Base-by-base conservation (phyloP, 2,888 invertebrate genomes). In the Acronicta psi region DNA sequence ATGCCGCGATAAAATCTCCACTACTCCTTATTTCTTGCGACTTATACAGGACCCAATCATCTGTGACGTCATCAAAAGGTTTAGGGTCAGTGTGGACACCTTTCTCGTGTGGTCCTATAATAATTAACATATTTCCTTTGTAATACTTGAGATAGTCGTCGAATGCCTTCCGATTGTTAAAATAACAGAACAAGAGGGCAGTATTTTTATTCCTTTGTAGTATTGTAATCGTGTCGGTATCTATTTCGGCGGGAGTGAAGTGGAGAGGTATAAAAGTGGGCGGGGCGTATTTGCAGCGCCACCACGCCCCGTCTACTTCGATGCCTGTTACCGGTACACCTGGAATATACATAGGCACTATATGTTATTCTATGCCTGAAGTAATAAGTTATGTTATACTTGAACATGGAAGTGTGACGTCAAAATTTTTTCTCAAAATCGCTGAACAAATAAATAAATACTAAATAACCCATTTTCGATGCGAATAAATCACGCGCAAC, bases 221-320 rank as follows among this genome's bases (percentile, higher is more conserved):
- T 50, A 95, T 80, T 34, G 80, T 62, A 6, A 81, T 79, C 43
- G 88, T 87, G 53, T 91, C 90, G 46, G 83, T 82, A 73, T 93
- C 84, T 72, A 93, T 75, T 16, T 74, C 67, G 7, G 88, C 83
- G 2, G 93, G 84, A 0, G 95, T 94, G 79, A 95, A 95, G 61
- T 95, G 93, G 29, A 96, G 91, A 3, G 95, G 94, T 61, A 97
- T 95, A 80, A 97, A 98, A 53, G 95, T 94, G 1, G 96, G 96
- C 17, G 96, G 96, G 2, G 97, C 96, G 86, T 97, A 97, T 85
- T 94, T 95, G 81, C 97, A 96, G 42, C 90, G 93, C 98, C 98
- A 98, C 97, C 97, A 98, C 0, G 95, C 95, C 45, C 95, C 93
- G 85, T 98, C 97, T n/a, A 97, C 93, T 93, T 98, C 98, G 37